These are phyloP conservation scores for Barnardius zonarius DNA, from an alignment of 2,113 vertebrate species.

Conservation along the genomic window DNA sequence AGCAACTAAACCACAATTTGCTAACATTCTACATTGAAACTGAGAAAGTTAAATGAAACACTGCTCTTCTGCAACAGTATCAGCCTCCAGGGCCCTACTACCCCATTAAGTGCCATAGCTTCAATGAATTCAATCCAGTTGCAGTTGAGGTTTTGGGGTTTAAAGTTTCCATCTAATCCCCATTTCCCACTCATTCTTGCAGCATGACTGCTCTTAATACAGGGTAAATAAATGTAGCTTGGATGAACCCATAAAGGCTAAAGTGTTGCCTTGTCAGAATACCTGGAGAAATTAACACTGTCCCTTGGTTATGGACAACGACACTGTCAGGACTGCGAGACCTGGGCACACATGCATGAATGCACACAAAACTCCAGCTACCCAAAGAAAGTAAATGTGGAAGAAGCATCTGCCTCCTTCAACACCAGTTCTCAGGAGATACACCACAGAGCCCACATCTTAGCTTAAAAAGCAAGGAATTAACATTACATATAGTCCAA, in stretches of 20 bases:
- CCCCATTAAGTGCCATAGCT: neutral
- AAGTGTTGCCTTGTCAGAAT: neutral
- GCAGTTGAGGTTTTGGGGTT: neutral
- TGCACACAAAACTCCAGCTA: neutral
- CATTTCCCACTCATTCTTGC: neutral
- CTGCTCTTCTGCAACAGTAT: neutral
- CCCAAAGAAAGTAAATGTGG: neutral
- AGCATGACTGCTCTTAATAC: neutral
- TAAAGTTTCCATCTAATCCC: neutral
- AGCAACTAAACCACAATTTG: neutral
- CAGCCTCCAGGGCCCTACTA: neutral
- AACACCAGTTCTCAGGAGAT: neutral
- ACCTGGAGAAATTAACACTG: neutral
- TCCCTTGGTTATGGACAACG: neutral
- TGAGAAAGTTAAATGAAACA: neutral
- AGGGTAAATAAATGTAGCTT: neutral
- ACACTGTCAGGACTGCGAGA: neutral
- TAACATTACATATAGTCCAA: neutral
- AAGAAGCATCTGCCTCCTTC: neutral
- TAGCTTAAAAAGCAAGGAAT: neutral
- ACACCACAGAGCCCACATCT: neutral
- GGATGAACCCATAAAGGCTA: rapidly evolving
- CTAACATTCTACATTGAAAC: neutral
- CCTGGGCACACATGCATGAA: neutral
- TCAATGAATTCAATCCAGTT: neutral